Evolutionary conservation across 1,140 invertebrate genomes (phyloP), one percentile per base, ranked within the genome.

Genomic region (Tetragnatha versicolor): DNA sequence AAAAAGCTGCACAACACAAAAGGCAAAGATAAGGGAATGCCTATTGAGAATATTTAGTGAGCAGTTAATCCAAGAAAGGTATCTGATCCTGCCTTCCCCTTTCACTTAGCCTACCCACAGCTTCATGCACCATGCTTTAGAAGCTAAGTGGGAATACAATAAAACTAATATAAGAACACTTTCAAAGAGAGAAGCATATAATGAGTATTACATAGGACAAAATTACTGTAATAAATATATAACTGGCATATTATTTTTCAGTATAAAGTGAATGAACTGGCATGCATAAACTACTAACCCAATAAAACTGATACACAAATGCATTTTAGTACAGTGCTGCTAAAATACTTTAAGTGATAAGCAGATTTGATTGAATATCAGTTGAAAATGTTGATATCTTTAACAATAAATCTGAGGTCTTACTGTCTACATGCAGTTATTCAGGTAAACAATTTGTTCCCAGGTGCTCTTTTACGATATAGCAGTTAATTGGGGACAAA

Each of bases 91-190:
- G 73, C 73, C 47, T 45, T 39, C 37, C 70, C 70, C 55, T 47
- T 61, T 58, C 47, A 42, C 53, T 73, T 47, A 47, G 70, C 53
- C 70, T 77, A 65, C 73, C 73, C 73, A 77, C 73, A 77, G 73
- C 73, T 77, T 77, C 73, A 77, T 77, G 73, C 47, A 3, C 73
- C 65, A 65, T 60, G 60, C 33, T 65, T 51, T 29, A 77, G 73
- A 77, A 77, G 73, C 73, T 66, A 77, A 61, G 73, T 77, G 73
- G 73, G 73, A 53, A 77, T 53, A 76, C 42, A 65, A 33, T 35
- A 65, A 66, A 66, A 65, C 73, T 77, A 77, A 77, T 51, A 75
- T 72, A 58, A 55, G 55, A 27, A 53, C 49, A 17, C 35, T 27
- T n/a, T 58, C 27, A 35, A n/a, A 42, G 49, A 73, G 55, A 60